Base-by-base conservation (phyloP, 1,140 invertebrate species). In the Diachasma alloeum region DNA sequence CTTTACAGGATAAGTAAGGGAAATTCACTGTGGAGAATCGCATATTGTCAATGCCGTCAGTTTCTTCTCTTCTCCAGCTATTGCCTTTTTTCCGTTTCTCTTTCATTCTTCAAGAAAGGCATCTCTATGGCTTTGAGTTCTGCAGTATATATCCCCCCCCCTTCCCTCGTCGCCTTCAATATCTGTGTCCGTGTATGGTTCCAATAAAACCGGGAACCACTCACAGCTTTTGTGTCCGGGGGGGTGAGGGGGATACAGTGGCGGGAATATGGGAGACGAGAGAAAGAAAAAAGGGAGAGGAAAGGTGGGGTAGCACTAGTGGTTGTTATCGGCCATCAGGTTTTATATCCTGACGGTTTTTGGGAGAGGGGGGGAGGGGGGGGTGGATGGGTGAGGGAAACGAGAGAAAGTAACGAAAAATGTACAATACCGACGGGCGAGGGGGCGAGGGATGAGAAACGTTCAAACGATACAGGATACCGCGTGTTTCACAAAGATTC, bases 261-360 rank as follows among this genome's bases (percentile, higher is more conserved):
- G 84, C 85, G 81, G 79, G 77, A 79, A 80, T 84, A 81, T 79
- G 74, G 67, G 71, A 56, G 26, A 42, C 53, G 48, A 67, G 73
- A 77, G 72, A 44, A 31, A 44, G n/a, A 22, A 39, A 59, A 19
- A 59, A 48, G 74, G 46, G 80, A 82, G 82, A 81, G 26, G 19
- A 59, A 39, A 53, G 48, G 69, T 63, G 74, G 44, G 80, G 81
- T 81, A 82, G 82, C 79, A 83, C 86, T 86, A 88, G 88, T 88
- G 87, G 89, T 90, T 89, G 88, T 89, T 90, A 90, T 90, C 88
- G 89, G 88, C 87, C 87, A 90, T 90, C 89, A 88, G 86, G 89
- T 89, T 89, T 90, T 90, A 90, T 90, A 88, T 88, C 87, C 79
- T 81, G 83, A 72, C 72, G 66, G 77, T 66, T 72, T 59, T 15